Evolutionary conservation across 2,113 vertebrate genomes (phyloP), one percentile per base, ranked within the genome.

Genomic region (Reinhardtius hippoglossoides): DNA sequence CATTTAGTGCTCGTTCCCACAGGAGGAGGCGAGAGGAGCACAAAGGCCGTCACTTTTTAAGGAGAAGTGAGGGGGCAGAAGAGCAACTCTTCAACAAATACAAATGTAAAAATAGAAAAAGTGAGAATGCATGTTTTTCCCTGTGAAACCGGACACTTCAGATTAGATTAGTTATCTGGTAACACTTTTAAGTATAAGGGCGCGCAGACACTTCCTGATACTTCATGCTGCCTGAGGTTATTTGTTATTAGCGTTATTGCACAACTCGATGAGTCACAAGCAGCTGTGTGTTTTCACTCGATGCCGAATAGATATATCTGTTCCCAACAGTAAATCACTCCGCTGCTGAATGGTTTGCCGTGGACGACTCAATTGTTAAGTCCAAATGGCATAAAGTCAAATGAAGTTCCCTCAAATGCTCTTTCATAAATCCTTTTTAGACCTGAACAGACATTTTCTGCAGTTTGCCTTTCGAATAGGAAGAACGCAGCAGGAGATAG

Each of bases 231-330:
- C 83, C 79, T 35, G 15, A 48, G 56, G 61, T 60, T 60, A 71
- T 87, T 87, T 82, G 82, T 74, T 71, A 61, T 24, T 54, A 60
- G 50, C 37, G 10, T 74, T 60, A 55, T 74, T 75, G 56, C 71
- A 23, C 78, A 84, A 74, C 59, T 55, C 20, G 14, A 78, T 86
- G 82, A 89, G 55, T 88, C 81, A 89, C 24, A 18, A 80, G 50
- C 78, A 81, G 74, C 80, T 74, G 69, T 26, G 52, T 61, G 59
- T 63, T 90, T 86, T 82, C 81, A 85, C 81, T 68, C 71, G 26
- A 68, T 20, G 35, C 46, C 61, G 63, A 90, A 85, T 81, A 86
- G 78, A 78, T 86, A 24, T 16, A 35, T 56, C 55, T 73, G 48
- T 70, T 81, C 54, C 15, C 46, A 7, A 18, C 24, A 3, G 40